These are phyloP conservation scores for Electrophaes corylata DNA, from an alignment of 2,888 invertebrate genomes.

Conservation along the genomic window DNA sequence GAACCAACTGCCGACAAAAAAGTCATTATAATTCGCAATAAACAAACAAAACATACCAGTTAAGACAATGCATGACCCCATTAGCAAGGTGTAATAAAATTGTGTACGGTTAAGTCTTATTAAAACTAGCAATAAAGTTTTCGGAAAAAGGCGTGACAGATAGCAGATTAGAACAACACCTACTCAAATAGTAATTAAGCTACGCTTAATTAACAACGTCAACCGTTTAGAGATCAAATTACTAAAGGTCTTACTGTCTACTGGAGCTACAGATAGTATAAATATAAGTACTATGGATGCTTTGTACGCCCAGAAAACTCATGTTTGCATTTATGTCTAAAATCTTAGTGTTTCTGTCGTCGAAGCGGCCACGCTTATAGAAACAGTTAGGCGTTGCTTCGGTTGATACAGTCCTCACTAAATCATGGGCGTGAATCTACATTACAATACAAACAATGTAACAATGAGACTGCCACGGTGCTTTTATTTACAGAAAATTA, in stretches of 20 bases:
- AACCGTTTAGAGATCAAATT: slow-evolving; percentile 13
- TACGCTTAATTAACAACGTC: slow-evolving; percentile 20
- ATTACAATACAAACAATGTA: slow-evolving; percentile 30
- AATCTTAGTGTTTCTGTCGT: not conserved
- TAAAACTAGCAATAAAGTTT: slow-evolving; percentile 8
- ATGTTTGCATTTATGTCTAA: not conserved
- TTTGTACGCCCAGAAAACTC: not conserved
- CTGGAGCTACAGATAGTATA: too few species aligned
- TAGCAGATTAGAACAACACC: slow-evolving; percentile 19
- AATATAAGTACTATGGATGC: too few species aligned
- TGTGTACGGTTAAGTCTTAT: not conserved
- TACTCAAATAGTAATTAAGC: slow-evolving; percentile 21
- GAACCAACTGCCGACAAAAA: not conserved
- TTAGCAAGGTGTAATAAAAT: not conserved
- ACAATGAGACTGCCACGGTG: slow-evolving; percentile 26
- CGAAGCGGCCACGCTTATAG: not conserved
- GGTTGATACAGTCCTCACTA: slow-evolving; percentile 1
- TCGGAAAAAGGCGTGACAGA: slow-evolving; percentile 19
- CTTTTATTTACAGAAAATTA: slow-evolving; percentile 27
- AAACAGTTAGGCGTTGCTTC: slow-evolving; percentile 2
- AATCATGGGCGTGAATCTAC: slow-evolving; percentile 26
- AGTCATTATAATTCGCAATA: not conserved
- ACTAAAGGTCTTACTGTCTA: slow-evolving; percentile 4
- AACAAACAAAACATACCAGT: slow-evolving; percentile 9
- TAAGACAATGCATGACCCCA: not conserved